Evolutionary conservation across 2,113 vertebrate species (phyloP).

Genomic region (Cathartes aura): DNA sequence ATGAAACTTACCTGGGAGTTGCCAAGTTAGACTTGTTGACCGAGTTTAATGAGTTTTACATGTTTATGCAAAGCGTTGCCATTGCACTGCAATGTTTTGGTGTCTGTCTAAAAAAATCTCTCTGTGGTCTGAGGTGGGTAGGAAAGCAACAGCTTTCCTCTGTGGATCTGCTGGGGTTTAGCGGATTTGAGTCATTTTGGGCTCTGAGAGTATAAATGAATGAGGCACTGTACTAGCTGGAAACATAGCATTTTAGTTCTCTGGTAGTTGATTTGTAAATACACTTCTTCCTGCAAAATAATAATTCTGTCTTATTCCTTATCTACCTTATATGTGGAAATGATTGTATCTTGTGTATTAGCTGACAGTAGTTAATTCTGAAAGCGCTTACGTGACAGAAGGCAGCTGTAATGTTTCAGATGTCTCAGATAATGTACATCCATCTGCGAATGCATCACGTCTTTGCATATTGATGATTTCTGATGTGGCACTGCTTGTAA

Average conservation of each 20-base stretch:
- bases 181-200: background rate
- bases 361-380: slow-evolving; percentile 30
- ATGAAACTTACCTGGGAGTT: background rate
- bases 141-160: background rate
- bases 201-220: background rate
- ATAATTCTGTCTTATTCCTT: background rate
- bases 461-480: slow-evolving; percentile 45
- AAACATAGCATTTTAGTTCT: background rate
- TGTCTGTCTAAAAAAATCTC: background rate
- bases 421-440: slow-evolving; percentile 49
- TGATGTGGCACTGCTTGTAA: slow-evolving; percentile 10
- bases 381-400: slow-evolving; percentile 18
- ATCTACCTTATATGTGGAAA: background rate
- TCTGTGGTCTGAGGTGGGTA: background rate
- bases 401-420: slow-evolving; percentile 44
- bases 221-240: background rate
- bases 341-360: background rate
- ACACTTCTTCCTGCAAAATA: background rate
- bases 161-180: background rate
- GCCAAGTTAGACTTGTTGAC: background rate
- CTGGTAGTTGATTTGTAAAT: background rate
- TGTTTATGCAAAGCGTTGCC: background rate
- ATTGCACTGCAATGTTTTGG: background rate
- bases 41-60: background rate
- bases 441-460: slow-evolving; percentile 27